phyloP scores from a whole-genome alignment of 2,888 invertebrate genomes.

The Brenthis daphne region DNA sequence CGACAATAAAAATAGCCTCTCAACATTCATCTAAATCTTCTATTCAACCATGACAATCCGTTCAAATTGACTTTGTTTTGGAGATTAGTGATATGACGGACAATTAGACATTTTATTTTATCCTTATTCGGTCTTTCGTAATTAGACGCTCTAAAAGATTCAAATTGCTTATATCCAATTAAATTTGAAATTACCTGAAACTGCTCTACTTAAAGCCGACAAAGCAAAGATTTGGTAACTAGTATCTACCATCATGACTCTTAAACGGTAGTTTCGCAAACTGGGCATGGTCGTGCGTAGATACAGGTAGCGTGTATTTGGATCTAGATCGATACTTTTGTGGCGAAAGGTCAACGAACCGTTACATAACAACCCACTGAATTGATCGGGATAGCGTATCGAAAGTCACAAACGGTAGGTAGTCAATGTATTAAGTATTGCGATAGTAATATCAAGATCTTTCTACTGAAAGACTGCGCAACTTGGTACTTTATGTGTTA shows the following conservation, averaged over 20 bases:
- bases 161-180: neutral
- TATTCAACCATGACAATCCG: no score
- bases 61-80: no score
- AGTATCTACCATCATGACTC: conserved; percentile 36
- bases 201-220: conserved; percentile 6
- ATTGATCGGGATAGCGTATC: conserved; percentile 40
- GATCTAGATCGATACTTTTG: conserved; percentile 75
- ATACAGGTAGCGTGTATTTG: conserved; percentile 57
- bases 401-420: conserved; percentile 39
- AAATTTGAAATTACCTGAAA: neutral
- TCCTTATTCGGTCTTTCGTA: no score
- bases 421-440: conserved; percentile 22
- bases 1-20: no score
- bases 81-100: no score
- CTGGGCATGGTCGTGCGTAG: conserved; percentile 46
- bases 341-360: conserved; percentile 72
- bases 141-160: no score
- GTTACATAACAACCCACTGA: conserved; percentile 50
- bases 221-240: conserved; percentile 32
- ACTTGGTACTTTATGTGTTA: no score
- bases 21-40: no score
- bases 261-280: conserved; percentile 41
- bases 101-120: no score
- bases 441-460: conserved; percentile 10
- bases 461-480: no score